phyloP scores from a whole-genome alignment of 2,113 vertebrate species.

The Alethe castanea region DNA sequence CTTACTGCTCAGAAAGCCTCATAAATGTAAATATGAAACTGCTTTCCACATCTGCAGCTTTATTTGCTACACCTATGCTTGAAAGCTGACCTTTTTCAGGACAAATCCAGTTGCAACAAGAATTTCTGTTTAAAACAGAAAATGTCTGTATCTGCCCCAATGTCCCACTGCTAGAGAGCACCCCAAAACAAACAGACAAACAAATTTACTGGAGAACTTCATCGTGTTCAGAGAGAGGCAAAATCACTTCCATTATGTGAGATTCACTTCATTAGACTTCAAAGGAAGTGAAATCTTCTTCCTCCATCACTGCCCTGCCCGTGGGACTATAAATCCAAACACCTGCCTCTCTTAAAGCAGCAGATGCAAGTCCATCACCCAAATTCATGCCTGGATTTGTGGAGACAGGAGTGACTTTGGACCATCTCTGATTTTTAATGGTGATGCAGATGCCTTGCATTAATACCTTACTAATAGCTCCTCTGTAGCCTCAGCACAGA shows the following conservation, averaged over 20 bases:
- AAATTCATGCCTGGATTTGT: not conserved
- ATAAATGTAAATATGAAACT: not conserved
- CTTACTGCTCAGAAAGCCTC: not conserved
- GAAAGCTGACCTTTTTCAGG: slow-evolving; percentile 19
- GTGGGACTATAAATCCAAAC: not conserved
- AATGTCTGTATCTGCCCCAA: not conserved
- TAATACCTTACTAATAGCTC: not conserved
- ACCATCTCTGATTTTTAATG: not conserved
- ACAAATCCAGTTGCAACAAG: not conserved
- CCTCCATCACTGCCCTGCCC: not conserved
- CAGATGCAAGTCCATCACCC: not conserved
- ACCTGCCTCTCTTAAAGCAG: not conserved
- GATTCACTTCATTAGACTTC: not conserved
- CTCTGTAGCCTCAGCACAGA: not conserved
- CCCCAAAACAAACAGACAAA: not conserved
- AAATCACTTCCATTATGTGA: not conserved
- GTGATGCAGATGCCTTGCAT: not conserved
- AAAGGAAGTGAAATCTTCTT: not conserved
- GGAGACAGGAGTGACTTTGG: not conserved
- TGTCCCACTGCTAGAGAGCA: not conserved
- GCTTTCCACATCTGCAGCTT: not conserved
- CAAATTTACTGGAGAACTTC: not conserved
- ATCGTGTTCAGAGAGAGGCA: not conserved
- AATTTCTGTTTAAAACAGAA: not conserved
- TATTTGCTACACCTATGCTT: not conserved